These are phyloP conservation scores for Phyllotreta cruciferae DNA, from an alignment of 2,888 invertebrate species.

Conservation along the genomic window DNA sequence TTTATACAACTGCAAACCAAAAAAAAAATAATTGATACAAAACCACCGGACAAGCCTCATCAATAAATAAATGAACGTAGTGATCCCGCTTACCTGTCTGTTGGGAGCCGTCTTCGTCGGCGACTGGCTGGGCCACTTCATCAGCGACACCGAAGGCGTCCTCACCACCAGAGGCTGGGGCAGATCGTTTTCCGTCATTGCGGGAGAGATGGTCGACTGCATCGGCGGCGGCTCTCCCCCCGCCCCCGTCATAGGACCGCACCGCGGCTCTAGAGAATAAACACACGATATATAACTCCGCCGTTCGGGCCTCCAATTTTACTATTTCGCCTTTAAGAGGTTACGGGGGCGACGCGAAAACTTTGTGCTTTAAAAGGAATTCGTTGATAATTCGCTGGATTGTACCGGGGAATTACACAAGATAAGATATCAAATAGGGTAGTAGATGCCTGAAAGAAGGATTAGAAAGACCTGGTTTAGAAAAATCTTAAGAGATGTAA, in stretches of 20 bases:
- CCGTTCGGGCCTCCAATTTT: neutral
- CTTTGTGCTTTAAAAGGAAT: too few species aligned
- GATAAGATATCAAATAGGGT: too few species aligned
- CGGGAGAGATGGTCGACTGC: conserved; percentile 65
- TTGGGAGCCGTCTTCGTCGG: conserved; percentile 50
- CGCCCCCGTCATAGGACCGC: conserved; percentile 72
- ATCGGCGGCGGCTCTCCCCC: conserved; percentile 56
- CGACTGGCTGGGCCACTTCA: conserved; percentile 63
- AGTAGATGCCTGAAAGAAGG: too few species aligned
- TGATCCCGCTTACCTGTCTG: conserved; percentile 59
- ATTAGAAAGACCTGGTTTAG: too few species aligned
- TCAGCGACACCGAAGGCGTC: conserved; percentile 70
- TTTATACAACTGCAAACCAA: neutral
- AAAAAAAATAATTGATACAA: conserved; percentile 11
- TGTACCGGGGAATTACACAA: too few species aligned
- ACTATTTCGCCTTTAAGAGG: neutral
- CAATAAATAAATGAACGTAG: too few species aligned
- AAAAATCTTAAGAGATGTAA: too few species aligned
- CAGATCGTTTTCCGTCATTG: conserved; percentile 69
- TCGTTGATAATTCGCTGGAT: too few species aligned
- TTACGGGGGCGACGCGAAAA: too few species aligned
- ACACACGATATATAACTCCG: conserved; percentile 9
- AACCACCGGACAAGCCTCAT: neutral
- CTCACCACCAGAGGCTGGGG: conserved; percentile 76
- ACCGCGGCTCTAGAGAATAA: conserved; percentile 67